phyloP scores from a whole-genome alignment of 1,140 invertebrate genomes.

The Bicyclus anynana region DNA sequence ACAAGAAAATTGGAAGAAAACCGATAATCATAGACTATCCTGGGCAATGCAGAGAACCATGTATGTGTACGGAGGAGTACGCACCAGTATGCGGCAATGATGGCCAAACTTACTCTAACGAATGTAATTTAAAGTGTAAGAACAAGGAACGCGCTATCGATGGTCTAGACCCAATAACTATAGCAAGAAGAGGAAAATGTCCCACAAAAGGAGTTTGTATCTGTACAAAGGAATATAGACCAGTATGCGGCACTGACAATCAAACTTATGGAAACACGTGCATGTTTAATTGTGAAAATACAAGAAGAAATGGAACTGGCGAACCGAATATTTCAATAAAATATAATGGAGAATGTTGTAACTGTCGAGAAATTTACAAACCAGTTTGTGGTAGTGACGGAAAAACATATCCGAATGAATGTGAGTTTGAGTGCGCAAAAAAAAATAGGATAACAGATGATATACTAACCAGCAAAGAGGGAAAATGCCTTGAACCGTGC shows the following conservation, averaged over 20 bases:
- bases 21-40: slow-evolving; percentile 29
- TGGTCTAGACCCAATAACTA: too few species aligned
- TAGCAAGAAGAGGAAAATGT: slow-evolving; percentile 20
- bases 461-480: background rate
- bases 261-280: slow-evolving; percentile 27
- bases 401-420: slow-evolving; percentile 23
- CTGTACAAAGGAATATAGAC: slow-evolving; percentile 18
- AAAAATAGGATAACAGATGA: background rate
- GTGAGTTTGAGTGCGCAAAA: background rate
- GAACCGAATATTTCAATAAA: background rate
- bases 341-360: slow-evolving; percentile 15
- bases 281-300: background rate
- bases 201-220: slow-evolving; percentile 14
- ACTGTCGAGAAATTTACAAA: too few species aligned
- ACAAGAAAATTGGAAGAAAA: slow-evolving; percentile 8
- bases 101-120: slow-evolving; percentile 23
- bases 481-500: background rate
- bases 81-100: slow-evolving; percentile 31
- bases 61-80: slow-evolving; percentile 21
- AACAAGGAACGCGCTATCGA: slow-evolving; percentile 17
- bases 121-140: slow-evolving; percentile 21
- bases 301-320: background rate
- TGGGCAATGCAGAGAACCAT: slow-evolving; percentile 68
- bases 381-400: slow-evolving; percentile 29
- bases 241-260: slow-evolving; percentile 28